These are phyloP conservation scores for Pseudomyrmex gracilis DNA, from an alignment of 1,140 invertebrate genomes.

Conservation along the genomic window DNA sequence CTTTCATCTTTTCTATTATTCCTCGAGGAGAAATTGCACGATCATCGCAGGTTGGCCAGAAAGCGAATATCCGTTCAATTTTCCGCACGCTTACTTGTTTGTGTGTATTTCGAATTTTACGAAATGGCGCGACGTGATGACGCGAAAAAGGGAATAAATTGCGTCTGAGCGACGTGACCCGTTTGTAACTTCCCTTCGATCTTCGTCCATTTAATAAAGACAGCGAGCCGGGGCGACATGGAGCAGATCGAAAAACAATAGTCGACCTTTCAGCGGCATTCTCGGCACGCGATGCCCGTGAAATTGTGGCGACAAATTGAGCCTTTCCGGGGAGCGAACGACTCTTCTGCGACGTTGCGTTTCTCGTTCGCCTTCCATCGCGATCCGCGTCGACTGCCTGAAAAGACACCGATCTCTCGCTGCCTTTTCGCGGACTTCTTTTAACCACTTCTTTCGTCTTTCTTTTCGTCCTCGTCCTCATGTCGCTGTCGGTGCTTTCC, in stretches of 20 bases:
- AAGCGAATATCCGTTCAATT: slow-evolving; percentile 4
- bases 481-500: slow-evolving; percentile 6
- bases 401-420: slow-evolving; percentile 40
- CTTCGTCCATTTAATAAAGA: slow-evolving; percentile 65
- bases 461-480: not conserved
- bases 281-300: slow-evolving; percentile 70
- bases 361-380: slow-evolving; percentile 12
- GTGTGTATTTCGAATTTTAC: not conserved
- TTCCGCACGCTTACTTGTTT: not conserved
- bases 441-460: slow-evolving; percentile 33
- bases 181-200: not conserved
- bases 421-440: slow-evolving; percentile 23
- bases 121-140: not conserved
- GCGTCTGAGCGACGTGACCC: slow-evolving; percentile 25
- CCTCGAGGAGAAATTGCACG: not conserved
- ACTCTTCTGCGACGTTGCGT: slow-evolving; percentile 30
- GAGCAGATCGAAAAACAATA: slow-evolving; percentile 68
- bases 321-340: slow-evolving; percentile 58
- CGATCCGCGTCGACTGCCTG: slow-evolving; percentile 41
- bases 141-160: slow-evolving; percentile 24
- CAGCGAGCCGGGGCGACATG: slow-evolving; percentile 13
- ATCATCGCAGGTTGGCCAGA: not conserved
- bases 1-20: not conserved
- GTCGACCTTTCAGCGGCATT: slow-evolving; percentile 61
- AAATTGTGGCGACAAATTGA: slow-evolving; percentile 74